Conservation (phyloP, 2,888 invertebrate genomes). For the Chaetogeoica ovagalla region DNA sequence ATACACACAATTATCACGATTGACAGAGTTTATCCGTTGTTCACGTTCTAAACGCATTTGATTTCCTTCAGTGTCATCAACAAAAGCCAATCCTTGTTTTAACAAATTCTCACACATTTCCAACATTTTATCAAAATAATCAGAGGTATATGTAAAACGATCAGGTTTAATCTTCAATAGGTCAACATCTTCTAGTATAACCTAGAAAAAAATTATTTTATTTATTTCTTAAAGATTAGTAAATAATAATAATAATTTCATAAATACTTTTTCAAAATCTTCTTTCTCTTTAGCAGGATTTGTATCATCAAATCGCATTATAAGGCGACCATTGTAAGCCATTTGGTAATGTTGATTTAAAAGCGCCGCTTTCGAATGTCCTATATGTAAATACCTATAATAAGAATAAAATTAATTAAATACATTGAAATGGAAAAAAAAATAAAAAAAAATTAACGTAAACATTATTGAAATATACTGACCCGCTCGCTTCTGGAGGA, state of each 20-base stretch:
- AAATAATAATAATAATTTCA: not conserved
- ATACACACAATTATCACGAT: conserved; percentile 78
- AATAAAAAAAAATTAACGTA: no score
- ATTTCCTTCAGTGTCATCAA: conserved; percentile 93
- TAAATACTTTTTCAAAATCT: conserved; percentile 87
- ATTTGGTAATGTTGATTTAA: conserved; percentile 96
- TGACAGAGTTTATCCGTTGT: conserved; percentile 79
- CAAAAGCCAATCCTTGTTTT: conserved; percentile 88
- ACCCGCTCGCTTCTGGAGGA: conserved; percentile 99
- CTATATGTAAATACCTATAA: conserved; percentile 56
- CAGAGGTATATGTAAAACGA: conserved; percentile 90
- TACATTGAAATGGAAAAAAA: no score
- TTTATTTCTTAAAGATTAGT: not conserved
- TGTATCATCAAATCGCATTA: conserved; percentile 99
- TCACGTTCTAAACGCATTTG: conserved; percentile 94
- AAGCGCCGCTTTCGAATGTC: conserved; percentile 98
- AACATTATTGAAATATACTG: conserved; percentile 56
- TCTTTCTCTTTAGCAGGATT: conserved; percentile 98
- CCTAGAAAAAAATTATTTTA: conserved; percentile 59
- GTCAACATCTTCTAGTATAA: conserved; percentile 88
- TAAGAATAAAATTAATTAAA: not conserved
- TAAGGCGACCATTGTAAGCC: conserved; percentile 87
- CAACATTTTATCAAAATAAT: conserved; percentile 92
- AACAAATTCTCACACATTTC: conserved; percentile 81
- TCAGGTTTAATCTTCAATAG: conserved; percentile 92